Conservation (phyloP, 2,113 vertebrate species). For the Petrocephalus microphthalmus region DNA sequence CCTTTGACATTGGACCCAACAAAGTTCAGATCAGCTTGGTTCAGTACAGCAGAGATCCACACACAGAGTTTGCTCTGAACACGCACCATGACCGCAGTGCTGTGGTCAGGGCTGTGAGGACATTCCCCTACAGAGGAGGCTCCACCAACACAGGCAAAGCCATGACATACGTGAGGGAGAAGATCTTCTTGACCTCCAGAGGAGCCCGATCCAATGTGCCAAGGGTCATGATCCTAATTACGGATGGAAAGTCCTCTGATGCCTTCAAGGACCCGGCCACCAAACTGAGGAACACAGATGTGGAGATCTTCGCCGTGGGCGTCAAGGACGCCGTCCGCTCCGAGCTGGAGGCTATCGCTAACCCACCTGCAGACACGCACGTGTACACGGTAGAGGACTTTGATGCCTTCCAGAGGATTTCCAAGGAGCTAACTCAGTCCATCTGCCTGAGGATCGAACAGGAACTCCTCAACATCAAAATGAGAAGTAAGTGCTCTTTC, state of each 20-base stretch:
- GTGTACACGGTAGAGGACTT: slow-evolving; percentile 98
- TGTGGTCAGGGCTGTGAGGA: slow-evolving; percentile 84
- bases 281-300: slow-evolving; percentile 80
- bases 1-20: slow-evolving; percentile 83
- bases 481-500: slow-evolving; percentile 72
- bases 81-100: slow-evolving; percentile 78
- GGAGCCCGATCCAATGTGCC: slow-evolving; percentile 86
- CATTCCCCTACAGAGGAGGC: slow-evolving; percentile 92
- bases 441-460: slow-evolving; percentile 95
- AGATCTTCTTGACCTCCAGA: slow-evolving; percentile 75
- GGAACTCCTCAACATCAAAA: slow-evolving; percentile 85
- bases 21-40: slow-evolving; percentile 95
- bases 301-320: slow-evolving; percentile 96
- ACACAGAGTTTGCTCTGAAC: slow-evolving; percentile 91
- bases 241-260: slow-evolving; percentile 95
- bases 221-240: slow-evolving; percentile 98
- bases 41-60: slow-evolving; percentile 92
- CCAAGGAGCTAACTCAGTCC: slow-evolving; percentile 92
- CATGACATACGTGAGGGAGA: slow-evolving; percentile 92
- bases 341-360: slow-evolving; percentile 91
- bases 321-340: slow-evolving; percentile 92
- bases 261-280: slow-evolving; percentile 87
- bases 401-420: slow-evolving; percentile 95
- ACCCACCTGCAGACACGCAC: slow-evolving; percentile 79
- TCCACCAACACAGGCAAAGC: slow-evolving; percentile 99